These are phyloP conservation scores for Otis tarda DNA, from an alignment of 2,113 vertebrate species.

Conservation along the genomic window DNA sequence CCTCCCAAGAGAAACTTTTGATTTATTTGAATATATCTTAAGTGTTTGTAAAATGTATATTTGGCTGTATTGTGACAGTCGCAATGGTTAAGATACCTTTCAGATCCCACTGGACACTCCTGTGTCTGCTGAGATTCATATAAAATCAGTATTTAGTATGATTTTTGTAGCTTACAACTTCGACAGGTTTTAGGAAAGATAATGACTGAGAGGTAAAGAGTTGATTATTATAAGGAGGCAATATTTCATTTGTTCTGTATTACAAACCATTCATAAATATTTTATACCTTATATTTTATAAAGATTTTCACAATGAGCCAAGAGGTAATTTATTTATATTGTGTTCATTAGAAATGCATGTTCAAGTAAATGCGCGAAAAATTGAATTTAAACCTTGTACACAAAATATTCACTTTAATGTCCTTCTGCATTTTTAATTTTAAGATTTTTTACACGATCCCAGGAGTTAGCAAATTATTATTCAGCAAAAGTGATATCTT, in stretches of 20 bases:
- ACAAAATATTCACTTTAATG: background rate
- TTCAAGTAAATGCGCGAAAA: background rate
- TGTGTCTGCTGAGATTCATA: background rate
- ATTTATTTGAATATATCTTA: background rate
- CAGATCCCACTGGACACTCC: background rate
- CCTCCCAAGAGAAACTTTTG: background rate
- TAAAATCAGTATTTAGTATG: background rate
- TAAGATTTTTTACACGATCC: background rate
- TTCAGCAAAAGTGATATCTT: background rate
- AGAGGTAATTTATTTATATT: background rate
- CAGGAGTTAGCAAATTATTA: background rate
- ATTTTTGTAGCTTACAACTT: background rate
- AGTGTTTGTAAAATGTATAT: background rate
- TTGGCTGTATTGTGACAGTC: background rate
- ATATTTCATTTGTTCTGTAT: background rate
- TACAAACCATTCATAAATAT: background rate
- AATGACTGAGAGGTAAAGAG: background rate
- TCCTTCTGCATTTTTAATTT: background rate
- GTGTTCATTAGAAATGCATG: background rate
- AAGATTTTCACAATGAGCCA: background rate
- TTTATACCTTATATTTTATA: background rate
- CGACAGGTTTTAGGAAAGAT: background rate
- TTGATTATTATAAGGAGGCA: background rate
- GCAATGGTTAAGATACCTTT: background rate
- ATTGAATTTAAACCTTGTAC: background rate